Conservation (phyloP, 2,888 invertebrate genomes). For the Copidosoma aretas region DNA sequence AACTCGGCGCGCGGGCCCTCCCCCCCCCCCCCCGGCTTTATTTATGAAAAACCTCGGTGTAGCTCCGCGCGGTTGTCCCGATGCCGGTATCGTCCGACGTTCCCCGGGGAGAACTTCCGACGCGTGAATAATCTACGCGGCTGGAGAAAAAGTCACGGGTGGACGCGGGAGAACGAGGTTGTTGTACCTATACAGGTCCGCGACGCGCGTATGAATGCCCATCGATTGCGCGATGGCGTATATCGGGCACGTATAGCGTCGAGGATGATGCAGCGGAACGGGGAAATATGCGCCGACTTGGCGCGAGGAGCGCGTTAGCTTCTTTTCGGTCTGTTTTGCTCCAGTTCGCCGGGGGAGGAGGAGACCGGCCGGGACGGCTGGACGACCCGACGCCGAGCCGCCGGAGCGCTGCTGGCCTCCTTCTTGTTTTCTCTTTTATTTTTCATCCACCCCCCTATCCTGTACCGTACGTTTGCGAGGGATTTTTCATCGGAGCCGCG, state of each 20-base stretch:
- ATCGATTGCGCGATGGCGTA: neutral
- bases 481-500: neutral
- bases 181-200: too few relatives aligned
- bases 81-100: too few relatives aligned
- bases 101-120: too few relatives aligned
- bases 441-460: too few relatives aligned
- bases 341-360: slow-evolving; percentile 15
- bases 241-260: neutral
- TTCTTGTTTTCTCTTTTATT: neutral
- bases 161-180: too few relatives aligned
- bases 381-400: neutral
- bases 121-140: too few relatives aligned
- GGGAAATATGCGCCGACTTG: slow-evolving; percentile 16
- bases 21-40: too few relatives aligned
- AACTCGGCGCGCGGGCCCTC: too few relatives aligned
- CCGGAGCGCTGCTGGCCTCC: neutral
- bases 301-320: slow-evolving; percentile 26
- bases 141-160: too few relatives aligned
- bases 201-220: too few relatives aligned
- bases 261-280: slow-evolving; percentile 1
- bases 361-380: too few relatives aligned
- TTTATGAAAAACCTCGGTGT: neutral
- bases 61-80: too few relatives aligned
- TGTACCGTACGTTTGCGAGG: neutral
- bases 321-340: slow-evolving; percentile 33